Evolutionary conservation across 2,888 invertebrate genomes (phyloP).

Genomic region (Therioaphis trifolii): DNA sequence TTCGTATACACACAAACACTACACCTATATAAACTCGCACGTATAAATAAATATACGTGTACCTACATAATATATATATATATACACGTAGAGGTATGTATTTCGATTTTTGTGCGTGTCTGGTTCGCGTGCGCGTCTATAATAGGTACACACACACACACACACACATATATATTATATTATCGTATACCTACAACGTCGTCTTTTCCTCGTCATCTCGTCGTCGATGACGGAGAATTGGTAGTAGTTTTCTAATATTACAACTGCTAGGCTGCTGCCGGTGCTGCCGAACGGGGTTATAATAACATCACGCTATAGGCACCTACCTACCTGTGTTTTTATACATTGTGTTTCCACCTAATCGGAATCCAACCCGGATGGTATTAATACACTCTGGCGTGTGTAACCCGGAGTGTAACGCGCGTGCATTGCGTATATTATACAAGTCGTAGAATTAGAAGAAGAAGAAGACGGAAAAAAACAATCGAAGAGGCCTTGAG

Average conservation of each 20-base stretch:
- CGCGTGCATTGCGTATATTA: neutral
- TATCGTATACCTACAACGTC: too few species aligned
- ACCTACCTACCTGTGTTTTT: neutral
- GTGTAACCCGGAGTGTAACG: constrained; percentile 29
- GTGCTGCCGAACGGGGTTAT: constrained; percentile 2
- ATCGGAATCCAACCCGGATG: constrained; percentile 19
- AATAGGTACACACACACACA: too few species aligned
- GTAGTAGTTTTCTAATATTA: constrained; percentile 18
- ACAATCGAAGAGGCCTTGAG: constrained; percentile 51
- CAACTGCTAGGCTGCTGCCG: neutral
- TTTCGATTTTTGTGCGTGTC: constrained; percentile 50
- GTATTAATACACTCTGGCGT: too few species aligned
- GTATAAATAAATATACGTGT: neutral
- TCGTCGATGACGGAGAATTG: neutral
- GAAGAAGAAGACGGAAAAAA: constrained; percentile 35
- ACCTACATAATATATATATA: neutral
- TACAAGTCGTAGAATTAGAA: neutral
- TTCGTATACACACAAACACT: neutral
- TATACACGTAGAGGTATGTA: too few species aligned
- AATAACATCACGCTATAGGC: neutral
- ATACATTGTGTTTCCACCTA: neutral
- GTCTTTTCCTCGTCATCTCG: neutral
- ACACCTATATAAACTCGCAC: neutral
- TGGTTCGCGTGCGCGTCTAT: constrained; percentile 42
- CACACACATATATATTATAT: too few species aligned